These are phyloP conservation scores for Coilia nasus DNA, from an alignment of 2,797 vertebrate genomes.

Conservation along the genomic window DNA sequence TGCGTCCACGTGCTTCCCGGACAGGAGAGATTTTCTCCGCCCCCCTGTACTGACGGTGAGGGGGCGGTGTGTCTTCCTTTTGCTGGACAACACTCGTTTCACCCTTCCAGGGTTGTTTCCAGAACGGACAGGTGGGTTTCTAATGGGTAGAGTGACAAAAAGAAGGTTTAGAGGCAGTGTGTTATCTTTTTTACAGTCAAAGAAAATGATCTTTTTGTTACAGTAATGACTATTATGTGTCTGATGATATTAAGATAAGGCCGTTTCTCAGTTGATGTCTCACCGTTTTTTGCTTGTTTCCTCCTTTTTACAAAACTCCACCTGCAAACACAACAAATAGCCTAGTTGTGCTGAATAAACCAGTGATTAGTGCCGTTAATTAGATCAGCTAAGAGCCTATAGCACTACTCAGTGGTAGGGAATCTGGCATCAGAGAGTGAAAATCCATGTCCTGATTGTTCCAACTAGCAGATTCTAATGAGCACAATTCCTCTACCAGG, in stretches of 20 bases:
- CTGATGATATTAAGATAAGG: background rate
- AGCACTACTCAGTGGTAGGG: too few relatives aligned
- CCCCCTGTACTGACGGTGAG: constrained; percentile 72
- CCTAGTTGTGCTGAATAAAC: background rate
- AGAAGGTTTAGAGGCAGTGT: background rate
- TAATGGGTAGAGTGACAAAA: constrained; percentile 53
- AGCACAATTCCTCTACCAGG: too few relatives aligned
- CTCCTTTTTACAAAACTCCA: constrained; percentile 59
- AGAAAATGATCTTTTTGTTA: background rate
- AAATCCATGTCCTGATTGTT: too few relatives aligned
- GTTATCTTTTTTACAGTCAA: background rate
- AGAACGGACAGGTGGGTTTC: constrained; percentile 77
- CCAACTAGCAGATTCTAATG: too few relatives aligned
- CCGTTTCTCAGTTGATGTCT: background rate
- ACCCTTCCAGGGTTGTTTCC: constrained; percentile 74
- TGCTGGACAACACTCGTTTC: constrained; percentile 82
- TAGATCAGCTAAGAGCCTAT: background rate
- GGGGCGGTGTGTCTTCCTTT: constrained; percentile 80
- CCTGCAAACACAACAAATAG: constrained; percentile 48
- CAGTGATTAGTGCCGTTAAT: background rate
- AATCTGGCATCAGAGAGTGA: too few relatives aligned
- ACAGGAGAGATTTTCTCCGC: constrained; percentile 77
- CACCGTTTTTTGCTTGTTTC: constrained; percentile 67
- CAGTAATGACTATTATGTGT: background rate
- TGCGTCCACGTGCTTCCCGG: constrained; percentile 57